These are phyloP conservation scores for Sepioteuthis lessoniana DNA, from an alignment of 2,888 invertebrate species.

Conservation along the genomic window DNA sequence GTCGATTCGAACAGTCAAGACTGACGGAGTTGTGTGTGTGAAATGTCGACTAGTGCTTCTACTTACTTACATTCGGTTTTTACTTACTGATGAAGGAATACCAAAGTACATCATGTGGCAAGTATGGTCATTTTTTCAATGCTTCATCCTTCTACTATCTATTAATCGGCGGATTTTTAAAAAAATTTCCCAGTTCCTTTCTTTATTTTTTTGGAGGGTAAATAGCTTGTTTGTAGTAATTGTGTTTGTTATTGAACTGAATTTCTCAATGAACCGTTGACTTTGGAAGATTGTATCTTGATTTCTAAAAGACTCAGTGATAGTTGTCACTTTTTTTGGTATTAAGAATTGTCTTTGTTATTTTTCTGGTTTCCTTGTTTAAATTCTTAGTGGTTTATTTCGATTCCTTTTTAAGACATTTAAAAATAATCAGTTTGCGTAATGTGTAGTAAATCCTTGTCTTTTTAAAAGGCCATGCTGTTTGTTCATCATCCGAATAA, in stretches of 20 bases:
- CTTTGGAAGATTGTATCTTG: background rate
- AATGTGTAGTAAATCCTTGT: background rate
- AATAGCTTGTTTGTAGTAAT: background rate
- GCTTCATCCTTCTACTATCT: background rate
- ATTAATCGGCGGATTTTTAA: background rate
- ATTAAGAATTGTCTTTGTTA: background rate
- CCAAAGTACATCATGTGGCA: background rate
- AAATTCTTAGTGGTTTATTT: background rate
- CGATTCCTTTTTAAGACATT: background rate
- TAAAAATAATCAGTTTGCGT: background rate
- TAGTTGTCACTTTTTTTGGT: background rate
- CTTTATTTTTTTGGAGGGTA: background rate
- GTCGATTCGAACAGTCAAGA: background rate
- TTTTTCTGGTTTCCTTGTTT: background rate
- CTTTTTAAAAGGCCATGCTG: background rate
- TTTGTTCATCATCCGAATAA: background rate
- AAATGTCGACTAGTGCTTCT: background rate
- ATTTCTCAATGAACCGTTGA: background rate
- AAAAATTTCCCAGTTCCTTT: background rate
- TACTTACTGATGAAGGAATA: slow-evolving; percentile 23
- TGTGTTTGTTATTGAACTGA: background rate
- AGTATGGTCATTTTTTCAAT: background rate
- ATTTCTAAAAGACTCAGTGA: background rate
- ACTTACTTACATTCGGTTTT: slow-evolving; percentile 15
- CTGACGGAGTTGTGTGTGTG: background rate